Conservation (phyloP, 2,888 invertebrate species). For the Rhamphomyia laevipes region DNA sequence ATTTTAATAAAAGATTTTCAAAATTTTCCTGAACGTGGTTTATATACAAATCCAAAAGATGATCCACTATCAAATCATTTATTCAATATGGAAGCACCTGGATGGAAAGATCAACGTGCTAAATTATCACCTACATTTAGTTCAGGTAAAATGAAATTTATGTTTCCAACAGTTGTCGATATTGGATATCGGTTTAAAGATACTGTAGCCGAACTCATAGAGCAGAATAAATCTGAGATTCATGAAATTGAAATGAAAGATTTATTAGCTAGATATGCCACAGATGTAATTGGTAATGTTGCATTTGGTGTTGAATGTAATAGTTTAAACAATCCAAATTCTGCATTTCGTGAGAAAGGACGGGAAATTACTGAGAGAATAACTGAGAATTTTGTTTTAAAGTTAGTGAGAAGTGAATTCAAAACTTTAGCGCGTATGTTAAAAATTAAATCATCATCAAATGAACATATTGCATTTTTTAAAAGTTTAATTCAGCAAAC, state of each 20-base stretch:
- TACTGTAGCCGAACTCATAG: conserved; percentile 15
- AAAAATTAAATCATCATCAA: conserved; percentile 3
- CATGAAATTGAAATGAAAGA: conserved; percentile 29
- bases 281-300: conserved; percentile 35
- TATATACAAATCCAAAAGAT: conserved; percentile 27
- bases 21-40: conserved; percentile 31
- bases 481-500: conserved; percentile 1
- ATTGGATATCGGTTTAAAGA: conserved; percentile 24
- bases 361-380: neutral
- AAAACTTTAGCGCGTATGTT: conserved; percentile 3
- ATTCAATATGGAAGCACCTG: conserved; percentile 31
- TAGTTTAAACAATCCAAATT: conserved; percentile 24
- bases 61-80: conserved; percentile 33
- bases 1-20: conserved; percentile 35
- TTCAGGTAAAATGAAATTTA: conserved; percentile 40
- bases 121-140: conserved; percentile 41
- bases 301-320: conserved; percentile 34
- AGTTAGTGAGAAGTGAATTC: neutral
- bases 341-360: conserved; percentile 20
- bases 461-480: conserved; percentile 1
- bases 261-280: conserved; percentile 31
- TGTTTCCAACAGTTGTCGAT: conserved; percentile 34
- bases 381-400: too few species aligned
- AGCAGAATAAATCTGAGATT: neutral
- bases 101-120: conserved; percentile 38